Evolutionary conservation across 2,113 vertebrate genomes (phyloP).

Genomic region (Colius striatus): DNA sequence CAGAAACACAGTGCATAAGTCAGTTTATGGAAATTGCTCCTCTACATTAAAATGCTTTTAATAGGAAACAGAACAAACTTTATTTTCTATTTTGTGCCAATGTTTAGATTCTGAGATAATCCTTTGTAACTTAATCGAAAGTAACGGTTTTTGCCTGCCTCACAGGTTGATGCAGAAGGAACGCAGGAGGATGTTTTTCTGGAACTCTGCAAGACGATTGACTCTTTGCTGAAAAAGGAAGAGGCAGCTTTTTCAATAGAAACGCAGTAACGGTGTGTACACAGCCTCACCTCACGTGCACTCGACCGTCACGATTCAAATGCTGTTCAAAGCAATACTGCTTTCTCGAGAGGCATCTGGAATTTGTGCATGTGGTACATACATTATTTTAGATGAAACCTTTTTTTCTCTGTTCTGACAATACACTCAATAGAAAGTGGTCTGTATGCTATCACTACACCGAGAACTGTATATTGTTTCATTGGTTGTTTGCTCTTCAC

Average conservation of each 20-base stretch:
- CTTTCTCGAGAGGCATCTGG: constrained; percentile 43
- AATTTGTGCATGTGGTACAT: constrained; percentile 55
- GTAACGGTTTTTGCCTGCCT: background rate
- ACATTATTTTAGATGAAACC: background rate
- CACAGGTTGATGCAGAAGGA: constrained; percentile 89
- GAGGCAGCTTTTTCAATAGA: constrained; percentile 27
- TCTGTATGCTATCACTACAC: background rate
- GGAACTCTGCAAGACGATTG: constrained; percentile 85
- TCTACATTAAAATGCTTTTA: background rate
- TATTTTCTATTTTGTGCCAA: background rate
- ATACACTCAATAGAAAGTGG: background rate
- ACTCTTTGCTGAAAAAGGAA: constrained; percentile 76
- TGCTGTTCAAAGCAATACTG: constrained; percentile 44
- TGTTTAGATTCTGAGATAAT: background rate
- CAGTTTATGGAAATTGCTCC: background rate
- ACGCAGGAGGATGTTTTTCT: constrained; percentile 87
- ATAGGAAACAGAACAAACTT: background rate
- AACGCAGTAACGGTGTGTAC: background rate
- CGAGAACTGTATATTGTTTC: background rate
- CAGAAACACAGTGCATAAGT: background rate
- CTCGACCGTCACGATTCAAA: background rate
- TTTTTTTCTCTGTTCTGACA: background rate
- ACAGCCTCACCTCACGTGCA: background rate
- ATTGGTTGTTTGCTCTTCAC: background rate
- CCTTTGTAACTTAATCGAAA: background rate